These are phyloP conservation scores for Dicaeum eximium DNA, from an alignment of 2,113 vertebrate genomes.

Conservation along the genomic window DNA sequence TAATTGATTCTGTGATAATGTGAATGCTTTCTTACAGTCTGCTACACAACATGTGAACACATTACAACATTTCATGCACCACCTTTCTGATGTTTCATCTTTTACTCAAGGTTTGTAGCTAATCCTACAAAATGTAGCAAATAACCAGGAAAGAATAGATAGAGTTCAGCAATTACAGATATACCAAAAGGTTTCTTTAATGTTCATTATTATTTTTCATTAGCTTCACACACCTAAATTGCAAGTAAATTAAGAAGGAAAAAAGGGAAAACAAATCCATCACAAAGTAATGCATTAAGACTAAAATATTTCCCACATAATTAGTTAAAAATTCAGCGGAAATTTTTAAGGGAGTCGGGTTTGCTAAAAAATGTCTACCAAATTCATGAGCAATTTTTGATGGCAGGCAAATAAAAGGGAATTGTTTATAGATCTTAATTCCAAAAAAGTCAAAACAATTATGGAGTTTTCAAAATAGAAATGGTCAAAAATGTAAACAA, in stretches of 20 bases:
- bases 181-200: neutral
- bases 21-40: rapidly evolving
- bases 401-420: neutral
- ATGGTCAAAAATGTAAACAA: neutral
- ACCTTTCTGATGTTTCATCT: neutral
- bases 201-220: neutral
- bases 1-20: neutral
- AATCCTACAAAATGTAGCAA: neutral
- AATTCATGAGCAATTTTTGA: neutral
- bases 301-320: neutral
- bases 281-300: neutral
- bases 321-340: neutral
- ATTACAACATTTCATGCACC: neutral
- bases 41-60: neutral
- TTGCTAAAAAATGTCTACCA: neutral
- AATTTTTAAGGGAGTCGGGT: neutral
- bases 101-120: neutral
- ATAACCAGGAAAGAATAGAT: neutral
- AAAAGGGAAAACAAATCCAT: too few species aligned
- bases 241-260: neutral
- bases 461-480: neutral
- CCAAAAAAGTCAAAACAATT: neutral
- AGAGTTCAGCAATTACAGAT: neutral
- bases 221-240: neutral
- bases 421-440: neutral